Base-by-base conservation (phyloP, 2,113 vertebrate species). In the Scomber japonicus region DNA sequence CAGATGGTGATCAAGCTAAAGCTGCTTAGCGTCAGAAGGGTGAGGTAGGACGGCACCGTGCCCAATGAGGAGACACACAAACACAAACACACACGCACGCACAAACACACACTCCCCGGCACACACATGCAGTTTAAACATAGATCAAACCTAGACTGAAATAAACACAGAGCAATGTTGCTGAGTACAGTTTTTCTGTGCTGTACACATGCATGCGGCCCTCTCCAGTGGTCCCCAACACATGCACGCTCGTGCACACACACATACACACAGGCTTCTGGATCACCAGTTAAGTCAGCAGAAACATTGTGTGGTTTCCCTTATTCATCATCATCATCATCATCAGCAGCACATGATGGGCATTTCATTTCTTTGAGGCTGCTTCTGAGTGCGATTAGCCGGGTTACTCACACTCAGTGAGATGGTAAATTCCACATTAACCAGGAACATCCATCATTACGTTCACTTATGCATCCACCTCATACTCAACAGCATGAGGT, bases 1-100 rank as follows among this genome's bases (percentile, higher is more conserved):
- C 92, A 94, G 93, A 95, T 94, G 93, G 93, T 87, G 72, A 90
- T 90, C 86, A 78, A 67, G 62, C 82, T 83, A 92, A 93, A 94
- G 91, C 93, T 84, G 91, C 91, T 93, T 91, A 93, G 78, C 76
- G 69, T 87, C 91, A 86, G 75, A 89, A 73, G 85, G 83, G 79
- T 88, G 88, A 90, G 88, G 88, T 84, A 50, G 44, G 48, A 85
- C 44, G 24, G 88, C 81, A 84, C 49, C 0, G 21, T 72, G 87
- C 81, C 89, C 82, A 64, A 75, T 54, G 60, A 81, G 11, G n/a
- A 59, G 13, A 65, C 51, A 54, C 62, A 65, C 40, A 35, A 55
- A 60, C 59, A 60, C 54, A 62, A 50, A 63, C 19, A 45, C 67
- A 61, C 74, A 51, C 54, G 68, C 57, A 73, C 66, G 24, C 2